Percentiles rank a stretch among this genome's conserved stretches.
These are phyloP conservation scores for Sycophaga agraensis DNA, from an alignment of 1,140 invertebrate species.

Conservation along the genomic window DNA sequence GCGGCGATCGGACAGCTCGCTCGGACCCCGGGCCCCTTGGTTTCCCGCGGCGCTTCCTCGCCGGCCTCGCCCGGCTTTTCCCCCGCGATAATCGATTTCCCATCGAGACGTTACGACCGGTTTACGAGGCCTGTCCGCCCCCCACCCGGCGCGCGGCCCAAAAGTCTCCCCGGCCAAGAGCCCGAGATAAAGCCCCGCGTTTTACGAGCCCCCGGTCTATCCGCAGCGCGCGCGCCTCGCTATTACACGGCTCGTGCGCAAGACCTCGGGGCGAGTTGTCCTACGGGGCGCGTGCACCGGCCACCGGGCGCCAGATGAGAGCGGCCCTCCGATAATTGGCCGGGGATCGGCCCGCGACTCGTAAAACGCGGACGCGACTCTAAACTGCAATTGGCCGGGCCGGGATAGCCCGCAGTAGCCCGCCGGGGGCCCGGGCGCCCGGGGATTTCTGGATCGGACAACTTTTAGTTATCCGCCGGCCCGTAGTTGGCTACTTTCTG, in stretches of 20 bases:
- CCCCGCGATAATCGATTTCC: constrained; percentile 16
- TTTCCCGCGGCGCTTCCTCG: not conserved
- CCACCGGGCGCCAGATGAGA: not conserved
- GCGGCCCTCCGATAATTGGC: constrained; percentile 48
- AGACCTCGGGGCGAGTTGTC: too few relatives aligned
- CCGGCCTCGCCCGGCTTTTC: not conserved
- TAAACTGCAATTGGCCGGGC: too few relatives aligned
- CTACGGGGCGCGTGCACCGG: constrained; percentile 2
- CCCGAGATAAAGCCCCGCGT: constrained; percentile 16
- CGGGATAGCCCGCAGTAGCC: too few relatives aligned
- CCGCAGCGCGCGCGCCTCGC: too few relatives aligned
- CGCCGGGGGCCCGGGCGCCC: too few relatives aligned
- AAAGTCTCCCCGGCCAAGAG: constrained; percentile 20
- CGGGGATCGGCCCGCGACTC: constrained; percentile 47
- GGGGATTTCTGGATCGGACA: too few relatives aligned
- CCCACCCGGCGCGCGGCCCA: not conserved
- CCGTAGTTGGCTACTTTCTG: too few relatives aligned
- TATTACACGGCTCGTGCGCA: too few relatives aligned
- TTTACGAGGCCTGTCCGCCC: not conserved
- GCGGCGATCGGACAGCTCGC: too few relatives aligned
- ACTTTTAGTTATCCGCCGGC: too few relatives aligned
- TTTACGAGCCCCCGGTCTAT: constrained; percentile 25
- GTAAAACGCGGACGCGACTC: constrained; percentile 46
- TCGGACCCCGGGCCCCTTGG: not conserved
- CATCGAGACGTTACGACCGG: constrained; percentile 2